Conservation (phyloP, 2,888 invertebrate genomes). For the Oxyteleia sp. region DNA sequence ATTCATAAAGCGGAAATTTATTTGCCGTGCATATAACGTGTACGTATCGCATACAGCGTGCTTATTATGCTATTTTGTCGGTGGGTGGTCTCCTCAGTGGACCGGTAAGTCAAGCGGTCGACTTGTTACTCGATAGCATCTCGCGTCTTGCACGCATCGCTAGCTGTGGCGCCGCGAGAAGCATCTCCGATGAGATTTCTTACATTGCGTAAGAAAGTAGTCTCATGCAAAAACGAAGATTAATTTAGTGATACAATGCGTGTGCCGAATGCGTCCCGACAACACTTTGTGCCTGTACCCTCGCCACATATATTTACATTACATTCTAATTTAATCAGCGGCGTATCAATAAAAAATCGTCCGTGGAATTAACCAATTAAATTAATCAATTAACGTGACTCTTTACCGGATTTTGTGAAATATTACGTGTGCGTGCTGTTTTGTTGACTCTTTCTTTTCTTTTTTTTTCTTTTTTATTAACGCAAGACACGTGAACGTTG, state of each 20-base stretch:
- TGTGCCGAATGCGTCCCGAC: slow-evolving; percentile 70
- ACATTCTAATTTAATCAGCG: slow-evolving; percentile 65
- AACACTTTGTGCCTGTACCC: slow-evolving; percentile 55
- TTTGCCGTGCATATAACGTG: slow-evolving; percentile 64
- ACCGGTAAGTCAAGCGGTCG: slow-evolving; percentile 80
- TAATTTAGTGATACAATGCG: slow-evolving; percentile 72
- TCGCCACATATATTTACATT: slow-evolving; percentile 42
- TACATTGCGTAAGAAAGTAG: slow-evolving; percentile 84
- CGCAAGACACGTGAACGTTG: too few relatives aligned
- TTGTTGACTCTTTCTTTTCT: too few relatives aligned
- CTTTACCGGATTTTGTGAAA: slow-evolving; percentile 21
- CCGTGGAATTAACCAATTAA: slow-evolving; percentile 60
- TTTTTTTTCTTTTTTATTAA: too few relatives aligned
- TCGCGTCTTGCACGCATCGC: slow-evolving; percentile 81
- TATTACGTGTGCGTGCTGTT: slow-evolving; percentile 12
- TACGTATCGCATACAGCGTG: slow-evolving; percentile 71
- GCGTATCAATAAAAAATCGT: slow-evolving; percentile 42
- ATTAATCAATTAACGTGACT: slow-evolving; percentile 57
- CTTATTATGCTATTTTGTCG: slow-evolving; percentile 84
- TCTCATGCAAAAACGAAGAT: slow-evolving; percentile 73
- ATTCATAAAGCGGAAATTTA: slow-evolving; percentile 71
- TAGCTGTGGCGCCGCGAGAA: slow-evolving; percentile 81
- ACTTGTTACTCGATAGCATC: slow-evolving; percentile 84
- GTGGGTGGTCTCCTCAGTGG: slow-evolving; percentile 83
- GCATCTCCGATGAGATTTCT: slow-evolving; percentile 77